Percentiles rank a stretch among this genome's conserved stretches.
These are phyloP conservation scores for Drosophila tanythrix DNA, from an alignment of 2,888 invertebrate species.

Conservation along the genomic window DNA sequence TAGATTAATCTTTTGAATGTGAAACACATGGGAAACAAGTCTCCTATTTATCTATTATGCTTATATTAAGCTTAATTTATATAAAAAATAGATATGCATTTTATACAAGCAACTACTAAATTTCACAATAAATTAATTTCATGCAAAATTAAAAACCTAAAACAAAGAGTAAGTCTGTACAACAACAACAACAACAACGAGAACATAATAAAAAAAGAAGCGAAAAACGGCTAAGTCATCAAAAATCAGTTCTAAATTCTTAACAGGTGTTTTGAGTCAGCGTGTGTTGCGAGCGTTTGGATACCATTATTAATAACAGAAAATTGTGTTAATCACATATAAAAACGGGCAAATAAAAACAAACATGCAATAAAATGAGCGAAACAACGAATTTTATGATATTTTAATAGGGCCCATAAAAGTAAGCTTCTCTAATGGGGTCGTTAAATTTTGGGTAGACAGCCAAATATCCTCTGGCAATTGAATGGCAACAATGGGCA, in stretches of 20 bases:
- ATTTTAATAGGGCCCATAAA: slow-evolving; percentile 57
- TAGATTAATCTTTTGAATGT: neutral
- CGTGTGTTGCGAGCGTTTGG: slow-evolving; percentile 43
- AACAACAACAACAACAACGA: neutral
- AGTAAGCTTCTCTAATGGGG: slow-evolving; percentile 40
- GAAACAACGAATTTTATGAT: slow-evolving; percentile 52
- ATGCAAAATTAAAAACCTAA: slow-evolving; percentile 54
- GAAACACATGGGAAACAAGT: neutral
- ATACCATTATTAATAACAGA: slow-evolving; percentile 66
- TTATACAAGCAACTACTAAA: slow-evolving; percentile 13
- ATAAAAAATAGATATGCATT: neutral
- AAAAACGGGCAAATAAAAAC: slow-evolving; percentile 36
- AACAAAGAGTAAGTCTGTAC: slow-evolving; percentile 26
- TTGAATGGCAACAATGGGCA: slow-evolving; percentile 44
- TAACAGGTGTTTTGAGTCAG: slow-evolving; percentile 65
- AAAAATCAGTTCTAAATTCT: slow-evolving; percentile 70
- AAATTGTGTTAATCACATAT: slow-evolving; percentile 60
- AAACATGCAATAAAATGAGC: slow-evolving; percentile 38
- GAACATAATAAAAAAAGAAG: slow-evolving; percentile 9
- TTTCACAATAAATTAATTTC: slow-evolving; percentile 49
- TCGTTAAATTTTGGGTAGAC: slow-evolving; percentile 54
- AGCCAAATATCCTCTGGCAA: slow-evolving; percentile 20
- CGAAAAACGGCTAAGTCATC: slow-evolving; percentile 12
- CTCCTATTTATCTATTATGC: neutral
- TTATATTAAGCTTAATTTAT: neutral